Evolutionary conservation across 2,113 vertebrate species (phyloP), one percentile per base, ranked within the genome.

Genomic region (Cephalopholis sonnerati): DNA sequence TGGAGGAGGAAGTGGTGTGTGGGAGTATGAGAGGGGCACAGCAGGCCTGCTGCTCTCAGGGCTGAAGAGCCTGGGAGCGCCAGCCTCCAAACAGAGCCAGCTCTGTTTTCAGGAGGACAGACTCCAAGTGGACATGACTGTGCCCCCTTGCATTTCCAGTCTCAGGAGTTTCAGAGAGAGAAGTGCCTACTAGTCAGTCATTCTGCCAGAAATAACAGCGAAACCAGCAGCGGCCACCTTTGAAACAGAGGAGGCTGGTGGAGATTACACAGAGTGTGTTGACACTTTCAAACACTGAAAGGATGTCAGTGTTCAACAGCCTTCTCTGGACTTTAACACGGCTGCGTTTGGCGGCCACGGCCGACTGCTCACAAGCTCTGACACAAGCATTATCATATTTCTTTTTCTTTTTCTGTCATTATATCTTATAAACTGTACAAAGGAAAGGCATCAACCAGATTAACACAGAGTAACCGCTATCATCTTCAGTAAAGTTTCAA

Each of bases 201-300:
- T 25, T 79, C 84, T 53, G 87, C 82, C 89, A 93, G 89, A 58
- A 93, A 93, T 82, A 92, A 93, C 88, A 93, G 27, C 55, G 3
- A 46, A 82, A 78, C 51, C 82, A 87, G 82, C 77, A 65, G 66
- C 59, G 44, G 55, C 32, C 74, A 58, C 70, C 74, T 84, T 88
- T 83, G 77, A 91, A 89, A 88, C 71, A 65, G 72, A 78, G 55
- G 63, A 36, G 73, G 61, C 59, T 72, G 84, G 54, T 79, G 72
- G 81, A 85, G 85, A 82, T 79, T 82, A 77, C 67, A 83, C 70
- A 24, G 5, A 20, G 66, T 80, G 84, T 86, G 83, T 90, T 81
- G 77, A 90, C 85, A 69, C 82, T 63, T 68, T 48, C 2, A 58
- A 62, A 67, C 75, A 74, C 58, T 86, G 68, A 87, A 82, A 83